phyloP scores from a whole-genome alignment of 2,888 invertebrate genomes.

The Pachydiplax longipennis region DNA sequence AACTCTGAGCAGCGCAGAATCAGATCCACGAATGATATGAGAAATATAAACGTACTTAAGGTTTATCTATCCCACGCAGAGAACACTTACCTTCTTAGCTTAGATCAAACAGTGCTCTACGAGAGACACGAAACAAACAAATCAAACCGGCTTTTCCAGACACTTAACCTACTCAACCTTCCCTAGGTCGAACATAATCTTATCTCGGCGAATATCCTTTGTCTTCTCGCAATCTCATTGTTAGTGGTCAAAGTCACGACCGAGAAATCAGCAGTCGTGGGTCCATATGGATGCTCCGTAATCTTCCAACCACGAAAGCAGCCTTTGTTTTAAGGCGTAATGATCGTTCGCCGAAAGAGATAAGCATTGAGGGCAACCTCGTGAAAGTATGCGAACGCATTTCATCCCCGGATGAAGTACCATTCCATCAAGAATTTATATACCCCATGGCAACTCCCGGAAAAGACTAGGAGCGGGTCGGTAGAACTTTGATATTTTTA shows the following conservation, averaged over 20 bases:
- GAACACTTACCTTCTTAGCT: too few species aligned
- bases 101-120: background rate
- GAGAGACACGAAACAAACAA: background rate
- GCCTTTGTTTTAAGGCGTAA: background rate
- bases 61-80: too few species aligned
- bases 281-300: background rate
- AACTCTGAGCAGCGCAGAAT: too few species aligned
- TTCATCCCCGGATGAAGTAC: background rate
- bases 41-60: too few species aligned
- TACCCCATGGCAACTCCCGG: background rate
- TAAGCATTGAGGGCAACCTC: background rate
- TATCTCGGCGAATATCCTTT: background rate
- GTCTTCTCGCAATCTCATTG: background rate
- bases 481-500: background rate
- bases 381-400: conserved; percentile 1
- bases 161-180: background rate
- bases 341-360: background rate
- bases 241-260: background rate
- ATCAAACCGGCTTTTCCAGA: background rate
- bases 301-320: background rate
- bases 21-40: too few species aligned
- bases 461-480: background rate
- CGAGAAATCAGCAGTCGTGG: background rate
- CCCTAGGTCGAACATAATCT: background rate
- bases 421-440: background rate